Evolutionary conservation across 2,888 invertebrate species (phyloP), one percentile per base, ranked within the genome.

Genomic region (Ceriagrion tenellum): DNA sequence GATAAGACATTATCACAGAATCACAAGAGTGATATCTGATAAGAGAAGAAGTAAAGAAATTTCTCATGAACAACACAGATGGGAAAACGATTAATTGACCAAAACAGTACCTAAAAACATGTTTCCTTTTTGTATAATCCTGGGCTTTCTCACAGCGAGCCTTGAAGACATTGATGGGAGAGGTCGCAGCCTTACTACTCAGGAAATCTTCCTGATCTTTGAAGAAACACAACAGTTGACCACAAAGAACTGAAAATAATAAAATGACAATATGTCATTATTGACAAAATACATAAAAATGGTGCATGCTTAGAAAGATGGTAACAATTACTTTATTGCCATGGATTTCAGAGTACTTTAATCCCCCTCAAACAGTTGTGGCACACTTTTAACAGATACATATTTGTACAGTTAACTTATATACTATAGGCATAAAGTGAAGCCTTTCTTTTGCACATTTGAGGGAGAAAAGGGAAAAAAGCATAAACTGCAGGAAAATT

Each of bases 171-270:
- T 98, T 98, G 55, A 99, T 98, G 0, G 99, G 98, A 0, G 99
- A 98, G 4, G 98, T 98, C 0, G 98, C 98, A 0, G 99, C 99
- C 97, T 99, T 98, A 96, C 99, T 98, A 96, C 98, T 98, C 95
- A 98, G 97, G 97, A 99, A 99, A 97, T 99, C 99, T 96, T 98
- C 98, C 96, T 99, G 98, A 96, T 99, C 99, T 96, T 99, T 98
- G 97, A 99, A 99, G 98, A 99, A 99, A 97, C 99, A 99, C 95
- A 99, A 97, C 96, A 99, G 97, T 97, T 99, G 99, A 0, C 99
- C 99, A 96, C 99, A 99, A 55, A 99, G 97, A 95, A 99, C 99
- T 96, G 96, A 16, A 96, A 96, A 93, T 90, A 88, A 95, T 23
- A 95, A 20, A 90, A 90, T 30, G 74, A 35, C 35, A 26, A 63